These are phyloP conservation scores for Belgica antarctica DNA, from an alignment of 2,888 invertebrate species.

Conservation along the genomic window DNA sequence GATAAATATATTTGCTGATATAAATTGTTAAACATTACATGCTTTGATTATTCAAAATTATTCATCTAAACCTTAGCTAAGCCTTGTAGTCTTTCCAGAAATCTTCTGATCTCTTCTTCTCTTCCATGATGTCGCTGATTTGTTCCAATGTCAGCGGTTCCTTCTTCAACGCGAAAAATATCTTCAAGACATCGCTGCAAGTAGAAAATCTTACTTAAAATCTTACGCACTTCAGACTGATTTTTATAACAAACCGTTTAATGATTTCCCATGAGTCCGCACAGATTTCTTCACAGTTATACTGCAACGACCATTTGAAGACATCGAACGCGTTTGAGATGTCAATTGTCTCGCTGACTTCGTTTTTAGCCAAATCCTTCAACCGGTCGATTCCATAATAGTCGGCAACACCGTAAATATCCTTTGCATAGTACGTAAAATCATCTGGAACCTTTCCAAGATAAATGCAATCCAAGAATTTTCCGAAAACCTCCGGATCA, in stretches of 20 bases:
- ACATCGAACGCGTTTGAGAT: not conserved
- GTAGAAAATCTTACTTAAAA: too few relatives aligned
- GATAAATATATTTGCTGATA: too few relatives aligned
- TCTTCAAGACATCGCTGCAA: not conserved
- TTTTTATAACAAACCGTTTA: not conserved
- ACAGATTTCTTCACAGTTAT: not conserved
- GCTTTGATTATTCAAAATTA: too few relatives aligned
- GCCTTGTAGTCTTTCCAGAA: not conserved
- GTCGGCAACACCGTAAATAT: not conserved
- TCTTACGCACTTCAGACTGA: not conserved
- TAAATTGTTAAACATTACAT: too few relatives aligned
- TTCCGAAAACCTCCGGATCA: not conserved
- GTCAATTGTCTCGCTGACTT: not conserved
- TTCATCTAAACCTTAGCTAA: too few relatives aligned
- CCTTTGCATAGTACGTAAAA: not conserved
- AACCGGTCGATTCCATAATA: not conserved
- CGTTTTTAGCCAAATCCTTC: not conserved
- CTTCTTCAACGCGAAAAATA: not conserved
- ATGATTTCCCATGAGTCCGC: not conserved
- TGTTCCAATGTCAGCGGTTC: not conserved
- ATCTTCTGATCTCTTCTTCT: not conserved
- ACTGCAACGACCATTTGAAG: not conserved
- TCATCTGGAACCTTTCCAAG: not conserved
- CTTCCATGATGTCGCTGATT: not conserved
- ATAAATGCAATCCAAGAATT: not conserved